phyloP scores from a whole-genome alignment of 2,888 invertebrate genomes.

The Lissocephala sabroskyi region DNA sequence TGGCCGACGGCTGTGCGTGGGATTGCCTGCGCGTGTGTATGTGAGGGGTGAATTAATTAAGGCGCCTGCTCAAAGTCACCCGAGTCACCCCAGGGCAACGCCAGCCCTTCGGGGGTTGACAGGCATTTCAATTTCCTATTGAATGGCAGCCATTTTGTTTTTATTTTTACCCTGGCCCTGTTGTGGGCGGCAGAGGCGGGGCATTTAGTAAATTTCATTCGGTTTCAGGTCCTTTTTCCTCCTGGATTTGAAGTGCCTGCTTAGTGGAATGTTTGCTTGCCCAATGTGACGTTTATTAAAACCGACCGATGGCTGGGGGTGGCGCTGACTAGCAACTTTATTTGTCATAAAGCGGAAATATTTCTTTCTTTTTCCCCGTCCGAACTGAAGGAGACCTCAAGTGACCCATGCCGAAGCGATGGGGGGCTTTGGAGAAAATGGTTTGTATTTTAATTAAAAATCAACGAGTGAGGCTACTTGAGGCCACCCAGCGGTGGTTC shows the following conservation, averaged over 20 bases:
- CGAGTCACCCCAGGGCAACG: too few relatives aligned
- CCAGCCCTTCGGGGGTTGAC: background rate
- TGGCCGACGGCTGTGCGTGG: constrained; percentile 26
- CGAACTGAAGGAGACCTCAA: too few relatives aligned
- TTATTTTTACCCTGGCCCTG: background rate
- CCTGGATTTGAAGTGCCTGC: background rate
- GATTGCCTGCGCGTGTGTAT: background rate
- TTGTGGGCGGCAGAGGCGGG: background rate
- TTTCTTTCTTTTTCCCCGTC: too few relatives aligned
- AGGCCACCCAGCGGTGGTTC: too few relatives aligned
- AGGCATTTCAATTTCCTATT: background rate
- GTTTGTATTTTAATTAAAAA: too few relatives aligned
- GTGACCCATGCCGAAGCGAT: too few relatives aligned
- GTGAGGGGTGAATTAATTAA: constrained; percentile 12
- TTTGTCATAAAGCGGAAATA: too few relatives aligned
- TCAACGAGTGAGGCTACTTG: too few relatives aligned
- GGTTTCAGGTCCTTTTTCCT: background rate
- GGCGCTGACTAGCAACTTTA: background rate
- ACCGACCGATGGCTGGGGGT: background rate
- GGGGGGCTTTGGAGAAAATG: too few relatives aligned
- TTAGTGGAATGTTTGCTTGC: background rate
- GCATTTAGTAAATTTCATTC: constrained; percentile 1
- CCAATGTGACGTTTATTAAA: constrained; percentile 1
- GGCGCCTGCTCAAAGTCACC: constrained; percentile 2
- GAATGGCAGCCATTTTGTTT: constrained; percentile 6